Conservation (phyloP, 2,888 invertebrate genomes). For the Cylloceria caligata region DNA sequence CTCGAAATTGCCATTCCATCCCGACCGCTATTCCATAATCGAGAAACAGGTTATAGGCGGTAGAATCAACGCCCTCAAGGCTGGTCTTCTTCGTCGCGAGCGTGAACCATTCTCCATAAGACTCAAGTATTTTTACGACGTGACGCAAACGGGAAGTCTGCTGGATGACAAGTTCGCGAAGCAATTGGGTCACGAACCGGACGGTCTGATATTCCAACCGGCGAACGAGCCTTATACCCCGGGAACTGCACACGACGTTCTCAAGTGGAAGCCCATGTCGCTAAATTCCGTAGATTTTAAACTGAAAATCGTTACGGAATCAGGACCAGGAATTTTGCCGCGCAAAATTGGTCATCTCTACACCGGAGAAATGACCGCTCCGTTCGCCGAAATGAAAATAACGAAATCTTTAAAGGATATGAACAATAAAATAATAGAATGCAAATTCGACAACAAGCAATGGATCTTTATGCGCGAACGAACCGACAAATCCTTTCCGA, state of each 20-base stretch:
- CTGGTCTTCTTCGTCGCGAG: constrained; percentile 90
- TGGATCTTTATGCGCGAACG: constrained; percentile 98
- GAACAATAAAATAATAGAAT: constrained; percentile 98
- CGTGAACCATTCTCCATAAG: constrained; percentile 96
- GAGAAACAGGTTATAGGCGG: constrained; percentile 89
- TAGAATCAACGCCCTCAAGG: constrained; percentile 91
- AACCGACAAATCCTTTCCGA: constrained; percentile 98
- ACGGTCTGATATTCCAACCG: constrained; percentile 99
- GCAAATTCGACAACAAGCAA: constrained; percentile 91
- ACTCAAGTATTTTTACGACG: constrained; percentile 96
- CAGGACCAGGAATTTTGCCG: constrained; percentile 89
- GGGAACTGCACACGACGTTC: constrained; percentile 93
- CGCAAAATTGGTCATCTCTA: constrained; percentile 91
- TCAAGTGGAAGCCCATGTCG: constrained; percentile 98
- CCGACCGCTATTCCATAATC: constrained; percentile 91
- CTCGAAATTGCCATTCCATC: constrained; percentile 91
- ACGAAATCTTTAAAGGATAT: constrained; percentile 91
- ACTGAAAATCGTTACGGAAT: constrained; percentile 91
- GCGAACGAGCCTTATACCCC: constrained; percentile 92
- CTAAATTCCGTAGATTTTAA: constrained; percentile 98
- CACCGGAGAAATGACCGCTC: constrained; percentile 90
- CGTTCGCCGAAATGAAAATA: constrained; percentile 91
- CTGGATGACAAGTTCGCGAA: constrained; percentile 94
- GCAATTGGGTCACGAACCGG: constrained; percentile 96
- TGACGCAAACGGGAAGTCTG: constrained; percentile 89